These are phyloP conservation scores for Panurus biarmicus DNA, from an alignment of 2,113 vertebrate species.

Conservation along the genomic window DNA sequence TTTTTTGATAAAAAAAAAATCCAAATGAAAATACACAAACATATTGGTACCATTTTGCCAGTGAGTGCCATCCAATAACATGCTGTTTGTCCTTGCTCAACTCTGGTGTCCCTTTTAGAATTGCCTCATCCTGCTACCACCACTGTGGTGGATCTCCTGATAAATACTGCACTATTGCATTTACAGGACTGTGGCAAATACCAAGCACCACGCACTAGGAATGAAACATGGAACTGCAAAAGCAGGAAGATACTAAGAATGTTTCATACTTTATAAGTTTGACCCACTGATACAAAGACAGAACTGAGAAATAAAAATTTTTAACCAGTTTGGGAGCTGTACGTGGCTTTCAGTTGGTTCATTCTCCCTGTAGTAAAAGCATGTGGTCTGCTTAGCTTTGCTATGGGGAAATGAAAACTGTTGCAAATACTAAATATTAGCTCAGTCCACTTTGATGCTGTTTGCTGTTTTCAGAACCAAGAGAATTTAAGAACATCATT, in stretches of 20 bases:
- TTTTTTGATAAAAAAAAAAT: background rate
- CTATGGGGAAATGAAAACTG: background rate
- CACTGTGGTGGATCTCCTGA: background rate
- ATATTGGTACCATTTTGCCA: background rate
- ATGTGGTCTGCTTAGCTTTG: background rate
- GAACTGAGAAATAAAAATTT: background rate
- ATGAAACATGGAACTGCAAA: background rate
- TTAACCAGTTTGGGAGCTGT: background rate
- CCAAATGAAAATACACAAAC: background rate
- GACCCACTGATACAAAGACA: background rate
- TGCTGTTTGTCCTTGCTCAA: background rate
- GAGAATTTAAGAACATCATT: background rate
- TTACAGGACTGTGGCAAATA: background rate
- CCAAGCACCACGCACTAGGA: background rate
- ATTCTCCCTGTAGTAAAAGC: background rate
- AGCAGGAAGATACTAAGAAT: background rate
- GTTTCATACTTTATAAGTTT: background rate
- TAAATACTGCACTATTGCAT: background rate
- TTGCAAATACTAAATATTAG: background rate
- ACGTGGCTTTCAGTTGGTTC: background rate
- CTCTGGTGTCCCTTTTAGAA: background rate
- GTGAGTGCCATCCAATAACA: background rate
- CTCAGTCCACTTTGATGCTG: background rate
- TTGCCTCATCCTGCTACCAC: background rate
- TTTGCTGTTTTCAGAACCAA: background rate